Evolutionary conservation across 2,888 invertebrate species (phyloP).

Genomic region (Geophilus truncorum): DNA sequence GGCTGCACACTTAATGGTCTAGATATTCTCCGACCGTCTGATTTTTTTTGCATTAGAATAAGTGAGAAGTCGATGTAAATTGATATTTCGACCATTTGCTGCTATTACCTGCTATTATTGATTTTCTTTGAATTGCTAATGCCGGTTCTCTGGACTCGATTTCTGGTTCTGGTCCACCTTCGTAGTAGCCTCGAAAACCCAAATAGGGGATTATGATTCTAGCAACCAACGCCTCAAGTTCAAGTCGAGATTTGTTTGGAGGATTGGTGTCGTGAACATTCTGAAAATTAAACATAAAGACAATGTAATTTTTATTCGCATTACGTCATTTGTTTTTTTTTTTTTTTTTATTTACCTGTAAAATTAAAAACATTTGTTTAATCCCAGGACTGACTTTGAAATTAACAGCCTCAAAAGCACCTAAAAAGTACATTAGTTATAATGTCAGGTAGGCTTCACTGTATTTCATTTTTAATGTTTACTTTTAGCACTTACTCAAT

Average conservation of each 20-base stretch:
- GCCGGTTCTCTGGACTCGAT: slow-evolving; percentile 38
- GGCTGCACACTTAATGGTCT: slow-evolving; percentile 27
- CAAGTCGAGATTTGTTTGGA: slow-evolving; percentile 44
- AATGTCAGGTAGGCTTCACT: too few species aligned
- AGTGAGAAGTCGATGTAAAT: too few species aligned
- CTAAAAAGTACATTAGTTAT: too few species aligned
- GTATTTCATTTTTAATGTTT: too few species aligned
- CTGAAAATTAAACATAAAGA: slow-evolving; percentile 41
- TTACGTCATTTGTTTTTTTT: neutral
- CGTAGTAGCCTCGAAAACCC: slow-evolving; percentile 46
- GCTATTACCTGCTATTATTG: slow-evolving; percentile 11
- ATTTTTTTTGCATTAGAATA: too few species aligned
- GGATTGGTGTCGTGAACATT: slow-evolving; percentile 44
- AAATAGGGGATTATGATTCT: slow-evolving; percentile 45
- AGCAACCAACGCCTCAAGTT: slow-evolving; percentile 46
- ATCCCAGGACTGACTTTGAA: slow-evolving; percentile 31
- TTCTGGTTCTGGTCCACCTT: slow-evolving; percentile 43
- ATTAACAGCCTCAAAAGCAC: slow-evolving; percentile 9
- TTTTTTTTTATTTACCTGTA: slow-evolving; percentile 36
- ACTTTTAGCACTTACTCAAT: slow-evolving; percentile 37
- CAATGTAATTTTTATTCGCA: neutral
- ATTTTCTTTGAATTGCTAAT: slow-evolving; percentile 36
- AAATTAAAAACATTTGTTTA: slow-evolving; percentile 38
- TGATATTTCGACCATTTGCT: too few species aligned
- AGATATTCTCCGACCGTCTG: slow-evolving; percentile 11